These are phyloP conservation scores for Lophochroa leadbeateri DNA, from an alignment of 2,113 vertebrate species.

Conservation along the genomic window DNA sequence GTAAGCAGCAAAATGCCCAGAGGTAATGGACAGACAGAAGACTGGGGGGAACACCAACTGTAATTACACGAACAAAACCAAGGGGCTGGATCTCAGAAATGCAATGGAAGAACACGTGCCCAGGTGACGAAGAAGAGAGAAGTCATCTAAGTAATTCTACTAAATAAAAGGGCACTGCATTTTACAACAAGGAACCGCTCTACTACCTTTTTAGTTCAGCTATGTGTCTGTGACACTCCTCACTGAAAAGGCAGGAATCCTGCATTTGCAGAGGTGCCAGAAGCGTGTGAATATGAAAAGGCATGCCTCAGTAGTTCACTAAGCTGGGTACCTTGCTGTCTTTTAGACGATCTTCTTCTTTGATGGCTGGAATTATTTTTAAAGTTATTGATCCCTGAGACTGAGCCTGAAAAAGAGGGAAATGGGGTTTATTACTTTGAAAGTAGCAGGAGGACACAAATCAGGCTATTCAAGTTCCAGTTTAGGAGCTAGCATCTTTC, in stretches of 20 bases:
- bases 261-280: neutral
- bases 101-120: neutral
- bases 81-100: neutral
- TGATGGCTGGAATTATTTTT: constrained; percentile 92
- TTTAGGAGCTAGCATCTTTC: neutral
- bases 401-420: constrained; percentile 81
- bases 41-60: neutral
- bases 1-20: neutral
- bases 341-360: constrained; percentile 87
- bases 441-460: neutral
- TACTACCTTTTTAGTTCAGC: rapidly evolving
- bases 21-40: neutral
- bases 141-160: neutral
- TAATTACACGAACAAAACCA: neutral
- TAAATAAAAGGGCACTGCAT: neutral
- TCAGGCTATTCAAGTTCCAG: neutral
- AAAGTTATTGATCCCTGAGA: constrained; percentile 94
- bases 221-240: neutral
- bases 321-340: constrained; percentile 86
- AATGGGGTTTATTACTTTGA: neutral
- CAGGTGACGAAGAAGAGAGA: neutral
- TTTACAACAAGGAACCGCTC: neutral
- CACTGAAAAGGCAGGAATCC: neutral
- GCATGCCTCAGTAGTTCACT: rapidly evolving
- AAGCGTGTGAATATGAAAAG: rapidly evolving